Evolutionary conservation across 2,113 vertebrate genomes (phyloP), one percentile per base, ranked within the genome.

Genomic region (Xenopus laevis): DNA sequence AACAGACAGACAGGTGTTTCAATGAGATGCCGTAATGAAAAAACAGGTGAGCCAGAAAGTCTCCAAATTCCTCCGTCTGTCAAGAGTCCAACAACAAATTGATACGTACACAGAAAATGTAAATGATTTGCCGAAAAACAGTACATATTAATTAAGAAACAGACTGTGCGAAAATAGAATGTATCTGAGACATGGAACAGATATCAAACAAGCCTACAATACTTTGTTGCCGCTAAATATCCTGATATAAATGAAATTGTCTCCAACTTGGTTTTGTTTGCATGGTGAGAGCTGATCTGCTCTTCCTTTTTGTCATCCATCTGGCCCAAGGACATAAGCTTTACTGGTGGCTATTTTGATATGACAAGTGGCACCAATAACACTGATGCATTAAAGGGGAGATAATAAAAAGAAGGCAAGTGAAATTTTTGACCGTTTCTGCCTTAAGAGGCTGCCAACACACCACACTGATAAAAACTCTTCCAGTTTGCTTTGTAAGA

Each of bases 1-100:
- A 94, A 91, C 88, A 88, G 89, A 93, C 84, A 86, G 87, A 90
- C 52, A 9, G 57, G 45, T 47, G 11, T 53, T 72, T 44, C 9
- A 64, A 44, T 12, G 7, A 10, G 55, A 46, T n/a, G 45, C 21
- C 53, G 44, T 16, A 47, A 61, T 13, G 64, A 59, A 68, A 45
- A 50, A 60, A 61, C 11, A 33, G 15, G 12, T 23, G 16, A 72
- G 59, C 9, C 15, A 27, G 23, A 47, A 10, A 50, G 40, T 57
- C 58, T 18, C 4, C 52, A 30, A 63, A 18, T 20, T 10, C 63
- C 30, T 12, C 16, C 8, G 1, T 20, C 17, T 46, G n/a, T 65
- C 18, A 46, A 27, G n/a, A 0, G n/a, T 67, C 65, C 65, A 18
- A 67, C 78, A 71, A 57, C 53, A 65, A 79, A 83, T n/a, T 10